Evolutionary conservation across 2,888 invertebrate species (phyloP).

Genomic region (Pristionchus mayeri): DNA sequence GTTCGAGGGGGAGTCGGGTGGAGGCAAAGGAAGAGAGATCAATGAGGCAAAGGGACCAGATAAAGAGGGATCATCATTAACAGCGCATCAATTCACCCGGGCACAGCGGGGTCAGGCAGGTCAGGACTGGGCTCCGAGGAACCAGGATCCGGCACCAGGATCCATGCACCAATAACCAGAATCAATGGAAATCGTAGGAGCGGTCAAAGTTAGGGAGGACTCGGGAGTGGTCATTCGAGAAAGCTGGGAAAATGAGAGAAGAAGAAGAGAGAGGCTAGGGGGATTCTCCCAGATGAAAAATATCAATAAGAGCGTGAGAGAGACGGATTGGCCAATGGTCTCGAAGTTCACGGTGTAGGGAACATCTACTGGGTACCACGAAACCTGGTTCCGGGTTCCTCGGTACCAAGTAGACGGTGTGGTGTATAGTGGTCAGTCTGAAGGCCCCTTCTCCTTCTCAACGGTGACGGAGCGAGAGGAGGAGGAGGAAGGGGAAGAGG

Average conservation of each 20-base stretch:
- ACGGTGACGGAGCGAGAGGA: not conserved
- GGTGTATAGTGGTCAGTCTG: not conserved
- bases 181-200: not conserved
- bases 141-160: not conserved
- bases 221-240: conserved; percentile 11
- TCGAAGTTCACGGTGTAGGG: not conserved
- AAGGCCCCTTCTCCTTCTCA: not conserved
- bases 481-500: not conserved
- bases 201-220: not conserved
- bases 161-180: no score
- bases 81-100: conserved; percentile 17
- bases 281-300: not conserved
- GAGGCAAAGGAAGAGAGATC: not conserved
- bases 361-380: no score
- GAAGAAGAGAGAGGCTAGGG: not conserved
- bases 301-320: not conserved
- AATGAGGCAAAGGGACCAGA: not conserved
- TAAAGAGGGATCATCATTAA: conserved; percentile 28
- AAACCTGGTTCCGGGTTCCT: no score
- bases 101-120: not conserved
- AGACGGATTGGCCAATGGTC: not conserved
- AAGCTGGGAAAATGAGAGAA: conserved; percentile 8
- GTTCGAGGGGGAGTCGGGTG: not conserved
- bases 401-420: no score
- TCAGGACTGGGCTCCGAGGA: not conserved